A percentile compares a stretch with the other conserved stretches of the same genome.
Evolutionary conservation across 2,888 invertebrate species (phyloP).

Genomic region (Ophion costatus): DNA sequence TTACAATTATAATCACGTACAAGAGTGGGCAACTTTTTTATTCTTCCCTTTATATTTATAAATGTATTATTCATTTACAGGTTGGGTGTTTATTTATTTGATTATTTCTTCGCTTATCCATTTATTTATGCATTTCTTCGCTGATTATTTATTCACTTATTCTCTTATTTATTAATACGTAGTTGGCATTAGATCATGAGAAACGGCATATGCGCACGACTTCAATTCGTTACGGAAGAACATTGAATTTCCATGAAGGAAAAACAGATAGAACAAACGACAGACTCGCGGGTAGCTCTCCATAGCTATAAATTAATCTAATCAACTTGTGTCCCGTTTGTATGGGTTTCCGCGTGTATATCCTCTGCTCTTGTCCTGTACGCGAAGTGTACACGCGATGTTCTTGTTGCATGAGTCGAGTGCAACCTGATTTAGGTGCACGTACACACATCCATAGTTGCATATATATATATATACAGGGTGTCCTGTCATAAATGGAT

Average conservation of each 20-base stretch:
- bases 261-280: slow-evolving; percentile 63
- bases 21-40: no score
- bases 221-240: slow-evolving; percentile 22
- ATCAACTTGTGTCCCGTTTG: slow-evolving; percentile 61
- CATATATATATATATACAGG: no score
- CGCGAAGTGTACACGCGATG: slow-evolving; percentile 15
- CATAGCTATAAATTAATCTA: slow-evolving; percentile 67
- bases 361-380: slow-evolving; percentile 20
- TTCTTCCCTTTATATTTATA: no score
- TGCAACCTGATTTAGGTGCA: neutral
- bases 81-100: no score
- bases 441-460: no score
- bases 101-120: no score
- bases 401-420: slow-evolving; percentile 20
- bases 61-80: no score
- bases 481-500: no score
- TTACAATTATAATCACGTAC: no score
- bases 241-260: slow-evolving; percentile 62
- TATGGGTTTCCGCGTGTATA: slow-evolving; percentile 35
- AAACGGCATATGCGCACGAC: neutral
- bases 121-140: no score
- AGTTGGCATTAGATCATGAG: slow-evolving; percentile 18
- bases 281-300: slow-evolving; percentile 3
- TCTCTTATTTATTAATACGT: neutral
- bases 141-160: no score